These are phyloP conservation scores for Chironex yamaguchii DNA, from an alignment of 30 jellyfish, hydroid and myxozoan species.

Conservation along the genomic window DNA sequence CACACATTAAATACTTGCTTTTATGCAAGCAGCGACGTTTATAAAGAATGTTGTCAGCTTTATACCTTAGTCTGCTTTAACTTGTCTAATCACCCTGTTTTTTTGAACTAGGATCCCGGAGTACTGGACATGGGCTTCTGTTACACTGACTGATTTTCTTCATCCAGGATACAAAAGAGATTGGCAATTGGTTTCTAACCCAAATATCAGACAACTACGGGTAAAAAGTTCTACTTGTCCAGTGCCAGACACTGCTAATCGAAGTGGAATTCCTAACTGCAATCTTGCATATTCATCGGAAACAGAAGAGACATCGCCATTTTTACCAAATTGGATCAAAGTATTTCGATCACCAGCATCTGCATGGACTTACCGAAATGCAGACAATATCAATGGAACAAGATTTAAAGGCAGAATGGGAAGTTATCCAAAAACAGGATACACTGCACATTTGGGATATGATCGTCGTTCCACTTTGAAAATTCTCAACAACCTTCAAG, in stretches of 20 bases:
- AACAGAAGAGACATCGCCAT: slow-evolving; percentile 18
- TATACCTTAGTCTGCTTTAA: too few species aligned
- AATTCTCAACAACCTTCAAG: slow-evolving; percentile 4
- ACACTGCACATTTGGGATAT: slow-evolving; percentile 2
- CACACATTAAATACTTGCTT: too few species aligned
- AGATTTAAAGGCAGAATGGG: slow-evolving; percentile 20
- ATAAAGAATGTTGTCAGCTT: too few species aligned
- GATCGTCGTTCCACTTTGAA: background rate
- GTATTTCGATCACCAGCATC: background rate
- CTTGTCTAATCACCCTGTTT: too few species aligned
- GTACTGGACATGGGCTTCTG: slow-evolving; percentile 83
- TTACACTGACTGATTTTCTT: slow-evolving; percentile 29
- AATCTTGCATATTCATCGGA: slow-evolving; percentile 19
- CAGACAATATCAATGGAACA: slow-evolving; percentile 47
- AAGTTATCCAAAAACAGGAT: slow-evolving; percentile 65
- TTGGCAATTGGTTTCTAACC: slow-evolving; percentile 77
- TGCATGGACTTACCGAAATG: slow-evolving; percentile 63
- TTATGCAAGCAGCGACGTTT: too few species aligned
- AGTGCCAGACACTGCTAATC: slow-evolving; percentile 14
- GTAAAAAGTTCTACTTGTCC: slow-evolving; percentile 45
- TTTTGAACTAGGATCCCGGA: slow-evolving; percentile 65
- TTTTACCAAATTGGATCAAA: slow-evolving; percentile 7
- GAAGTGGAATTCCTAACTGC: slow-evolving; percentile 6
- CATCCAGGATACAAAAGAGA: background rate
- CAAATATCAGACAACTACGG: slow-evolving; percentile 69